Evolutionary conservation across 2,888 invertebrate genomes (phyloP).

Genomic region (Aleiodes leptofemur): DNA sequence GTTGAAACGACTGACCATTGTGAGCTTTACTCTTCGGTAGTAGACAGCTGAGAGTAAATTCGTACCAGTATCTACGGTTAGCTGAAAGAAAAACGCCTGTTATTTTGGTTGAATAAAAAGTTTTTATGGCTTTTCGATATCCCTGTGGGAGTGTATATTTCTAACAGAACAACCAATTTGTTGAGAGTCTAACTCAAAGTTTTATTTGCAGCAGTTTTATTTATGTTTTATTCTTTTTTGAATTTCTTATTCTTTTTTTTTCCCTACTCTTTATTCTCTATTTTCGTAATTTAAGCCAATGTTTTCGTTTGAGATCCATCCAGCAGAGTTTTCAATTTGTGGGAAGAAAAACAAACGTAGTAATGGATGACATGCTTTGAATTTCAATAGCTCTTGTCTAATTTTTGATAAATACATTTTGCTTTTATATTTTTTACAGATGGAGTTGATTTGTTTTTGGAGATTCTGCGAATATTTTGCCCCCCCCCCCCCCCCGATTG

Average conservation of each 20-base stretch:
- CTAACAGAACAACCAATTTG: conserved; percentile 22
- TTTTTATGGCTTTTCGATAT: conserved; percentile 36
- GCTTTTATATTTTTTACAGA: too few relatives aligned
- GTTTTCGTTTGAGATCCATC: conserved; percentile 19
- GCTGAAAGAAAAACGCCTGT: conserved; percentile 4
- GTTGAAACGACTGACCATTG: conserved; percentile 20
- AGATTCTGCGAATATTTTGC: too few relatives aligned
- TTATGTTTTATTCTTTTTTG: neutral
- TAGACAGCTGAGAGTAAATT: conserved; percentile 15
- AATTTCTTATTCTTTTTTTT: conserved; percentile 10
- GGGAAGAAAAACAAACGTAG: too few relatives aligned
- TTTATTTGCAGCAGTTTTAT: neutral
- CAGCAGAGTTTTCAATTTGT: neutral
- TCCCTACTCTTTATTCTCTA: neutral
- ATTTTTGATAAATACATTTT: too few relatives aligned
- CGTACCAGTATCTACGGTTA: neutral
- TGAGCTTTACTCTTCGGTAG: conserved; percentile 11
- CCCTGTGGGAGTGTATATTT: conserved; percentile 14
- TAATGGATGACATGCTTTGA: too few relatives aligned
- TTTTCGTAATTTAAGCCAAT: neutral
- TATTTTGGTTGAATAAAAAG: conserved; percentile 9
- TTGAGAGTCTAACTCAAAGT: conserved; percentile 13
- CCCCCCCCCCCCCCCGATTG: too few relatives aligned
- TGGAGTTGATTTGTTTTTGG: too few relatives aligned
- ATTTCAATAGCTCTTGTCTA: too few relatives aligned